Conservation (phyloP, 2,113 vertebrate genomes). For the Gymnogyps californianus region DNA sequence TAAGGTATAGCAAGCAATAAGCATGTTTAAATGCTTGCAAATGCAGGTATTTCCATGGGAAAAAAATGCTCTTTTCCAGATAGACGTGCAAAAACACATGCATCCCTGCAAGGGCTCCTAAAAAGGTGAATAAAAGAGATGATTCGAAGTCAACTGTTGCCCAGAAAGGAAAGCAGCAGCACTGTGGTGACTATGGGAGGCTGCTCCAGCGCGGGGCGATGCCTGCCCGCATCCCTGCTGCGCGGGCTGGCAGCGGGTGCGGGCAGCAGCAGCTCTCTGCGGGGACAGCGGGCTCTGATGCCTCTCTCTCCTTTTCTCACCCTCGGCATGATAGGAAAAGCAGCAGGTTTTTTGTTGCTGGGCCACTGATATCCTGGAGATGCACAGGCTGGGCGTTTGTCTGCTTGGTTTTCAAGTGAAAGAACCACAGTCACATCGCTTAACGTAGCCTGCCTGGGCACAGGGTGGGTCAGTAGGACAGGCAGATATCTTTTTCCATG, state of each 20-base stretch:
- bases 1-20: background rate
- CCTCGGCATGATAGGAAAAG: background rate
- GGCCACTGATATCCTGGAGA: background rate
- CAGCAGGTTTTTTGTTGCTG: background rate
- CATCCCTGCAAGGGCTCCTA: background rate
- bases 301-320: background rate
- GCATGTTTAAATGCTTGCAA: background rate
- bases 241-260: accelerated
- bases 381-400: background rate
- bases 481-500: background rate
- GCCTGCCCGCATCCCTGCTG: background rate
- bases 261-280: background rate
- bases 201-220: accelerated
- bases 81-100: accelerated
- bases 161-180: background rate
- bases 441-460: background rate
- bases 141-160: background rate
- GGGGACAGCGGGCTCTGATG: background rate
- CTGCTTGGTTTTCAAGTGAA: background rate
- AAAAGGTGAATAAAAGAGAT: background rate
- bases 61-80: background rate
- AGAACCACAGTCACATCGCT: background rate
- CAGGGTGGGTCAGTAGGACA: background rate
- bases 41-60: background rate
- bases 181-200: accelerated